Conservation (phyloP, 2,113 vertebrate genomes). For the Drymodes brunneopygia region DNA sequence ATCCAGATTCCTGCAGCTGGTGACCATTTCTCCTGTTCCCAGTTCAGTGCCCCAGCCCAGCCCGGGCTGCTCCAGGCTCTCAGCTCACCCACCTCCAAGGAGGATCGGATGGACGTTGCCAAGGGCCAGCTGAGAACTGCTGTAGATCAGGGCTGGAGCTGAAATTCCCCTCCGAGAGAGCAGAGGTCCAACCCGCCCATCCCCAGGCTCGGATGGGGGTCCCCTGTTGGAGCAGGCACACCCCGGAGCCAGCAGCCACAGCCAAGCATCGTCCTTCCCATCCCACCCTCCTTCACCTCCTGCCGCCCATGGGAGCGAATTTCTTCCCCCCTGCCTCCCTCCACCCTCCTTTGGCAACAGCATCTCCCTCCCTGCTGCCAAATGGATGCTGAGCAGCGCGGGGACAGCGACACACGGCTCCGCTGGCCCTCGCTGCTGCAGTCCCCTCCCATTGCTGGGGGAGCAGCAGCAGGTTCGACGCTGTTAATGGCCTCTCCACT, state of each 20-base stretch:
- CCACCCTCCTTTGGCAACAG: not conserved
- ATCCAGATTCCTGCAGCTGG: not conserved
- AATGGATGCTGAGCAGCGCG: not conserved
- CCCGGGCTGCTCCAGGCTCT: not conserved
- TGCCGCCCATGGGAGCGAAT: fast-evolving
- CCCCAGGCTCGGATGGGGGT: not conserved
- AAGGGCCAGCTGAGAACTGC: not conserved
- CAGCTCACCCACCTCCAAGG: not conserved
- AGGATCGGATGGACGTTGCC: fast-evolving
- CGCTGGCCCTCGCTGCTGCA: not conserved
- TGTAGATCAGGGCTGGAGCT: not conserved
- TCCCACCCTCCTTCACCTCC: not conserved
- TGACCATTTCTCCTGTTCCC: not conserved
- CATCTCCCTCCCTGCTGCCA: not conserved
- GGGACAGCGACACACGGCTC: not conserved
- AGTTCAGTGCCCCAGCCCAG: not conserved
- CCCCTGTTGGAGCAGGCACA: fast-evolving
- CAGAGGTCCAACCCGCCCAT: fast-evolving
- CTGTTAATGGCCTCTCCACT: not conserved
- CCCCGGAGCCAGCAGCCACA: not conserved
- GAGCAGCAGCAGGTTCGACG: not conserved
- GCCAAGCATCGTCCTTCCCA: not conserved
- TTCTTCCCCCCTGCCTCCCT: not conserved
- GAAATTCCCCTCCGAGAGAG: not conserved
- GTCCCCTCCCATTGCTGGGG: not conserved